These are phyloP conservation scores for Ciconia maguari DNA, from an alignment of 2,113 vertebrate genomes.

Conservation along the genomic window DNA sequence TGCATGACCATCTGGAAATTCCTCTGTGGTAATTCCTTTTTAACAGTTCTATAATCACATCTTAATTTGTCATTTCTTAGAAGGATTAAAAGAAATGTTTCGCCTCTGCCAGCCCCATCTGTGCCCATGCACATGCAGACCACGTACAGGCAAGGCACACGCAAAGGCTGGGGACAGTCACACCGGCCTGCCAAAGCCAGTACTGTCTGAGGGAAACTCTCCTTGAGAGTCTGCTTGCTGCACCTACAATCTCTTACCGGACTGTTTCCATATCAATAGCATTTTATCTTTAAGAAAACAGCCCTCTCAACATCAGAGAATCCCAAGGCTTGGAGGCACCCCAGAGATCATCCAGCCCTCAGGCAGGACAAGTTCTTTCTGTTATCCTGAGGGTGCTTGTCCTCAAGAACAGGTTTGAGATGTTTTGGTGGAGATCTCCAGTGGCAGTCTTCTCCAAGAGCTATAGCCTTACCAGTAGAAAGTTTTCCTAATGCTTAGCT, in stretches of 20 bases:
- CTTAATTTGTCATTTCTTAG: slow-evolving; percentile 55
- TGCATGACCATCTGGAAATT: slow-evolving; percentile 53
- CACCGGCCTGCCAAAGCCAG: not conserved
- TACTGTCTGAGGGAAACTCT: not conserved
- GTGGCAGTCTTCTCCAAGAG: not conserved
- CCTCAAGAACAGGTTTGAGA: not conserved
- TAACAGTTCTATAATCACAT: slow-evolving; percentile 45
- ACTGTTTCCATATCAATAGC: not conserved
- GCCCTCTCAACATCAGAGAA: not conserved
- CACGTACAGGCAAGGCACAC: rapidly evolving
- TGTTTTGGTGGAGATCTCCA: not conserved
- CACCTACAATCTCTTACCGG: not conserved
- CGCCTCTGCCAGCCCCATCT: slow-evolving; percentile 15
- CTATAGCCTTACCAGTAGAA: not conserved
- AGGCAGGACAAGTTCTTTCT: not conserved
- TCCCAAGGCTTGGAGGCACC: not conserved
- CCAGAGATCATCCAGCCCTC: not conserved
- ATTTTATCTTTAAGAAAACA: not conserved
- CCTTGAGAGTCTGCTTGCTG: not conserved
- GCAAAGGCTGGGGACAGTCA: not conserved
- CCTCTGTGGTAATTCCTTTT: slow-evolving; percentile 38
- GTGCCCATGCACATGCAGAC: not conserved
- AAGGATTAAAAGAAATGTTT: slow-evolving; percentile 48
- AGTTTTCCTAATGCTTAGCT: not conserved
- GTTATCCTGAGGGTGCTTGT: not conserved